Conservation (phyloP, 2,888 invertebrate genomes). For the Folsomia manolachei region DNA sequence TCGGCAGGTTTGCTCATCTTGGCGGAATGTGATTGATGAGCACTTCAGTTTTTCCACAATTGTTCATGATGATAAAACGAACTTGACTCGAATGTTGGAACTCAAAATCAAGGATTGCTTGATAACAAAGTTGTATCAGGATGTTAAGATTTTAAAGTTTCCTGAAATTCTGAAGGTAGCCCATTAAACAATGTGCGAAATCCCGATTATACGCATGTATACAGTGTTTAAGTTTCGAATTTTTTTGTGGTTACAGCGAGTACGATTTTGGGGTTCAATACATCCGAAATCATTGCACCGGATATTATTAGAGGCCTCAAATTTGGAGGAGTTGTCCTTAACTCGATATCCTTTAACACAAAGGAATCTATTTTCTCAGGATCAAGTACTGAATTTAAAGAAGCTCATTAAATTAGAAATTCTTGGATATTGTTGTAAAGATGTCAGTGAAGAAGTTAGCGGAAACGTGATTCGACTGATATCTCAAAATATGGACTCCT, state of each 20-base stretch:
- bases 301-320: slow-evolving; percentile 21
- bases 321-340: slow-evolving; percentile 30
- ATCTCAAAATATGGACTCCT: slow-evolving; percentile 23
- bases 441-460: slow-evolving; percentile 26
- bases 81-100: slow-evolving; percentile 24
- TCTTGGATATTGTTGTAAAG: slow-evolving; percentile 34
- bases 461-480: slow-evolving; percentile 27
- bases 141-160: slow-evolving; percentile 30
- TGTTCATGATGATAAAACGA: slow-evolving; percentile 36
- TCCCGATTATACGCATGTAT: too few species aligned
- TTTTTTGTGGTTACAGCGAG: too few species aligned
- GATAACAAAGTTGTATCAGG: slow-evolving; percentile 27
- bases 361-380: slow-evolving; percentile 25
- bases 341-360: slow-evolving; percentile 33
- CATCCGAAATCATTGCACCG: slow-evolving; percentile 22
- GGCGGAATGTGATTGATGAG: slow-evolving; percentile 32
- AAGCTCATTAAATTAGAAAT: slow-evolving; percentile 35
- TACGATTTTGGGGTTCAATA: slow-evolving; percentile 35
- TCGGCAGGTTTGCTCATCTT: slow-evolving; percentile 29
- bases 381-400: slow-evolving; percentile 26
- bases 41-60: slow-evolving; percentile 34
- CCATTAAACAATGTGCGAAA: too few species aligned
- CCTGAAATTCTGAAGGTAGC: slow-evolving; percentile 31
- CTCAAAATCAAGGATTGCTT: slow-evolving; percentile 31
- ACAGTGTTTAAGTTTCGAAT: too few species aligned